Conservation (phyloP, 2,888 invertebrate species). For the Entomobrya proxima region DNA sequence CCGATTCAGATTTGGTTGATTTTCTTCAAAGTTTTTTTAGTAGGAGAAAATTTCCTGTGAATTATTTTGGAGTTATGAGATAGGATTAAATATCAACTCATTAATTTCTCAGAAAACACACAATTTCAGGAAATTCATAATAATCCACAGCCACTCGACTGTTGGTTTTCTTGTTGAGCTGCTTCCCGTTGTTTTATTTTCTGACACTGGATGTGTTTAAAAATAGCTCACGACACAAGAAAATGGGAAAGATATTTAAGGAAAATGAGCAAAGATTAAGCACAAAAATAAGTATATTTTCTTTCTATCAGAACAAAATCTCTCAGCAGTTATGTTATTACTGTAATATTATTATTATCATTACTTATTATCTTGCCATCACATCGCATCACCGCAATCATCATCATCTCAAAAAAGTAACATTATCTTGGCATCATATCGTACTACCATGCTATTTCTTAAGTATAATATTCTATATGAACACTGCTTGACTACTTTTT, state of each 20-base stretch:
- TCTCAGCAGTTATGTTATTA: not conserved
- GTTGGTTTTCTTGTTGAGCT: too few species aligned
- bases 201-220: too few species aligned
- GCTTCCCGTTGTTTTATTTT: too few species aligned
- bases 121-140: too few species aligned
- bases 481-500: not conserved
- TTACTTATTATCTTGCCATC: slow-evolving; percentile 48
- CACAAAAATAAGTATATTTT: not conserved
- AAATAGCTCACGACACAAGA: too few species aligned
- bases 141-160: too few species aligned
- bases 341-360: not conserved
- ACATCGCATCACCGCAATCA: not conserved
- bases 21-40: not conserved
- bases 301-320: slow-evolving; percentile 28
- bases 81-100: too few species aligned
- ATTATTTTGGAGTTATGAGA: too few species aligned
- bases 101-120: not conserved
- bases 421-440: not conserved
- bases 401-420: slow-evolving; percentile 6
- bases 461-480: not conserved
- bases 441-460: not conserved
- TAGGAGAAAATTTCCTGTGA: too few species aligned
- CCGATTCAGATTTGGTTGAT: not conserved
- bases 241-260: too few species aligned
- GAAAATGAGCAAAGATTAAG: too few species aligned